phyloP scores from a whole-genome alignment of 2,797 vertebrate genomes.

The Parotocinclus haroldoi region DNA sequence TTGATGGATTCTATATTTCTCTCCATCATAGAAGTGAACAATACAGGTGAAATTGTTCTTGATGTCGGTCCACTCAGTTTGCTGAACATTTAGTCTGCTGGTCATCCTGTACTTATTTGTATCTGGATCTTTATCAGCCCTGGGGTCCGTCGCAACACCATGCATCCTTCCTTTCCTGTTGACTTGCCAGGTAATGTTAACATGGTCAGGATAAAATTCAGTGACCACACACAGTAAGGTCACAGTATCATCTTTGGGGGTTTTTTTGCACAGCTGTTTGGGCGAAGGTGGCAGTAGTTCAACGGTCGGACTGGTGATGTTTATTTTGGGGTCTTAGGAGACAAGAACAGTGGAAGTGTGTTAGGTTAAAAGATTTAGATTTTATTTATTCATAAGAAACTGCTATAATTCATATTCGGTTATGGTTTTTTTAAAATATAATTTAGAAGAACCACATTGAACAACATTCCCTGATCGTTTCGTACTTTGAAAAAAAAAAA shows the following conservation, averaged over 20 bases:
- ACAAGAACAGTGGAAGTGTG: not conserved
- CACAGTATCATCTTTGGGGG: not conserved
- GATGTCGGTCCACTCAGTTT: slow-evolving; percentile 27
- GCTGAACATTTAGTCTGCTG: slow-evolving; percentile 43
- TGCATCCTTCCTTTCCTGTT: not conserved
- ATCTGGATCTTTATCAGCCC: not conserved
- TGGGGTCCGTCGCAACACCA: slow-evolving; percentile 35
- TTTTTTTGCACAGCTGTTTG: slow-evolving; percentile 30
- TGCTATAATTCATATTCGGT: too few relatives aligned
- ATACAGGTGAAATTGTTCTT: slow-evolving; percentile 32
- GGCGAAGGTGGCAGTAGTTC: slow-evolving; percentile 42
- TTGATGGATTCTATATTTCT: rapidly evolving
- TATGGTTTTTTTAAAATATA: too few relatives aligned
- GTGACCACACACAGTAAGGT: slow-evolving; percentile 50
- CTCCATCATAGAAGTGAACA: slow-evolving; percentile 23
- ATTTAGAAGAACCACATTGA: too few relatives aligned
- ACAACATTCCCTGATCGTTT: too few relatives aligned
- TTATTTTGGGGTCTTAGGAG: slow-evolving; percentile 21
- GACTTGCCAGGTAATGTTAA: slow-evolving; percentile 42
- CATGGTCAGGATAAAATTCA: slow-evolving; percentile 52
- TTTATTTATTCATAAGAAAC: too few relatives aligned
- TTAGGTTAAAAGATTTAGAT: not conserved
- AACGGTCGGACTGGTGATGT: slow-evolving; percentile 20
- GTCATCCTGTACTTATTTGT: slow-evolving; percentile 42
- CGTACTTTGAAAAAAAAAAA: too few relatives aligned